A percentile compares a stretch with the other conserved stretches of the same genome.
Conservation (phyloP, 1,140 invertebrate genomes). For the Copidosoma floridanum region DNA sequence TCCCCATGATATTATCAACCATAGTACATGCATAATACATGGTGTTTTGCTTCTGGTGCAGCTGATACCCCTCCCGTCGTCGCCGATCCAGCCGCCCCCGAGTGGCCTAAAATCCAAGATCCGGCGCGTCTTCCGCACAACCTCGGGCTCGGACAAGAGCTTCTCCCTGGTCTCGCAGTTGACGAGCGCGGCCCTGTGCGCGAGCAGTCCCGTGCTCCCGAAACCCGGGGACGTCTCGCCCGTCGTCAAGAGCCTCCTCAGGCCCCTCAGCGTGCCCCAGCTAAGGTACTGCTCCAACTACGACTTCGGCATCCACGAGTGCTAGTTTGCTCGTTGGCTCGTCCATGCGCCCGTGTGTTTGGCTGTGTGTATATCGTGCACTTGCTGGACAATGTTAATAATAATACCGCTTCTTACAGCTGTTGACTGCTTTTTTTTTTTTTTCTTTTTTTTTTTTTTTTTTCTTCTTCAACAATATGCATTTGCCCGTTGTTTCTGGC, state of each 20-base stretch:
- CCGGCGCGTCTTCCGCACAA: constrained; percentile 59
- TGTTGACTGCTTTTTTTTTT: constrained; percentile 9
- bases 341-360: too few species aligned
- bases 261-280: constrained; percentile 62
- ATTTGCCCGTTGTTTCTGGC: too few species aligned
- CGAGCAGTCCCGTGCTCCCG: constrained; percentile 62
- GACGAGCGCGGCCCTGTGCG: constrained; percentile 64
- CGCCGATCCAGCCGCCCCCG: constrained; percentile 34
- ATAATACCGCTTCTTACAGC: too few species aligned
- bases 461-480: too few species aligned
- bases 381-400: too few species aligned
- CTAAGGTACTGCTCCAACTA: constrained; percentile 45
- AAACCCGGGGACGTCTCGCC: constrained; percentile 54
- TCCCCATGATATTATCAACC: background rate
- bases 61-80: constrained; percentile 37
- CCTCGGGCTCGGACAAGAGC: constrained; percentile 50
- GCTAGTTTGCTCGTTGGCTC: too few species aligned
- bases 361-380: too few species aligned
- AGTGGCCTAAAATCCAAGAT: constrained; percentile 60
- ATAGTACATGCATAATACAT: background rate
- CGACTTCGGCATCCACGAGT: too few species aligned
- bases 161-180: constrained; percentile 61
- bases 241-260: constrained; percentile 59
- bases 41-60: background rate
- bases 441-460: background rate